Base-by-base conservation (phyloP, 2,888 invertebrate species). In the Oscheius sp. region DNA sequence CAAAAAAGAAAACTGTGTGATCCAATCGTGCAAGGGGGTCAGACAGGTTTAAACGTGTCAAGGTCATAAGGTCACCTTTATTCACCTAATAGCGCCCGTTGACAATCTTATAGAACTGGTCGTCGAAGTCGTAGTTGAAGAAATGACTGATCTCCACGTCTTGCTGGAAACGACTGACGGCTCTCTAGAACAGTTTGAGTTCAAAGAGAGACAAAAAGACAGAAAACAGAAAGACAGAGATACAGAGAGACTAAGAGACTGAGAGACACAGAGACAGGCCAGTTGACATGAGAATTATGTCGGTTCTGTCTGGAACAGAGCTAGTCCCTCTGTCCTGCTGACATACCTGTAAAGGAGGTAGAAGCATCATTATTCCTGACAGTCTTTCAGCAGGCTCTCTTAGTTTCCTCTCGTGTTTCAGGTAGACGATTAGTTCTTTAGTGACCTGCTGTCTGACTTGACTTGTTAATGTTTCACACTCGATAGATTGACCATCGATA, bases 101-200 rank as follows among this genome's bases (percentile, higher is more conserved):
- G 55, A 68, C 55, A 13, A 68, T 55, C n/a, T 53, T 68, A 33
- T 68, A 55, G 4, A 68, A 63, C 10, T 42, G 29, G 37, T 63
- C 63, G 29, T 63, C 63, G n/a, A 48, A 42, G 29, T 63, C 63
- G 48, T 63, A 63, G 42, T 47, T 47, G 21, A 63, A 63, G 63
- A 63, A 63, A 4, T 48, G 63, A 21, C 63, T 63, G 5, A 63
- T 63, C 32, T 63, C 63, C 7, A 63, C 63, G 37, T 63, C 63
- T 63, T 63, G 63, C 4, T 48, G 47, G 29, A 63, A 63, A n/a
- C 63, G 42, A 11, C 13, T 29, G 5, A 63, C 63, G 13, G 63
- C 63, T 63, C 63, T 63, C 63, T 63, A 37, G 37, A 62, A 33
- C 2, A 11, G 42, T 21, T 37, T 33, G 21, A 66, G 35, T n/a